These are phyloP conservation scores for Parus major DNA, from an alignment of 2,113 vertebrate species.

Conservation along the genomic window DNA sequence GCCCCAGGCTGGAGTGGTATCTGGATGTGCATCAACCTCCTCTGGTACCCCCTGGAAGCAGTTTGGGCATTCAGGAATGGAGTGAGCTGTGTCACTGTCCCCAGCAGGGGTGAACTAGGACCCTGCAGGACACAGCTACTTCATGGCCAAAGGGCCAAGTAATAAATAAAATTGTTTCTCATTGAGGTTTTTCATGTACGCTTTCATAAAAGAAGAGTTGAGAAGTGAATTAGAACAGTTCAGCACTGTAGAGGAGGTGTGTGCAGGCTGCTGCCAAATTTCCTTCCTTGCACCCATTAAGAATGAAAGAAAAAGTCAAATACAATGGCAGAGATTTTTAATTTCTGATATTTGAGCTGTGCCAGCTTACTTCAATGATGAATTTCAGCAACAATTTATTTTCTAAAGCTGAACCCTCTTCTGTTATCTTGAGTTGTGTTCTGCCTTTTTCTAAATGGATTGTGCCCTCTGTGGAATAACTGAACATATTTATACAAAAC, in stretches of 20 bases:
- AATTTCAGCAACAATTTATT: neutral
- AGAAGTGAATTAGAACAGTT: neutral
- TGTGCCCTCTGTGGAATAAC: neutral
- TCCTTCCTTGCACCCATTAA: neutral
- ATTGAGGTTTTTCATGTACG: neutral
- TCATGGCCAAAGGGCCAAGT: neutral
- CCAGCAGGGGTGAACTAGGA: neutral
- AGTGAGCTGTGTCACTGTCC: neutral
- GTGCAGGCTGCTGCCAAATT: neutral
- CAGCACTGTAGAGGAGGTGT: neutral
- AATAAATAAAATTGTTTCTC: neutral
- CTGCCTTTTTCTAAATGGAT: neutral
- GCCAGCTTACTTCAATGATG: neutral
- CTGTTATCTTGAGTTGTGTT: neutral
- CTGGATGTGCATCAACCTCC: neutral
- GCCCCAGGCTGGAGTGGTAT: neutral
- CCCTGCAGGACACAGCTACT: neutral
- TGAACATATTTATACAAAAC: neutral
- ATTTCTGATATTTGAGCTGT: slow-evolving; percentile 21
- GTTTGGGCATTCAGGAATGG: neutral
- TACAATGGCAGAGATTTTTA: neutral
- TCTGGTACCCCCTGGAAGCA: neutral
- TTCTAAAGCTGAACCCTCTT: neutral
- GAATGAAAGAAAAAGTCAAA: slow-evolving; percentile 19
- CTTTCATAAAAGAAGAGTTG: neutral